phyloP scores from a whole-genome alignment of 2,888 invertebrate genomes.

The Hedya salicella region DNA sequence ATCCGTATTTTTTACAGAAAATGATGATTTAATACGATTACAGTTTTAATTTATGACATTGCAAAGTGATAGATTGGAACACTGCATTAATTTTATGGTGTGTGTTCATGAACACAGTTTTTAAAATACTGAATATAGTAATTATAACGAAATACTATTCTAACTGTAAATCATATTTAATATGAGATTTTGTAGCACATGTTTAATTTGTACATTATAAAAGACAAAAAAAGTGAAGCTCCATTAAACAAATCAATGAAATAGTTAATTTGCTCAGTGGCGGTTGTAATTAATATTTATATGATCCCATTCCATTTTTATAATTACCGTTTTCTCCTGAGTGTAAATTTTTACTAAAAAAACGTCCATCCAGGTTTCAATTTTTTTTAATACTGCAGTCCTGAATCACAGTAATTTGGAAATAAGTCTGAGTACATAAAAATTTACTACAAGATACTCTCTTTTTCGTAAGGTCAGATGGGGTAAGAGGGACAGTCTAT shows the following conservation, averaged over 20 bases:
- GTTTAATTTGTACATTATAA: constrained; percentile 10
- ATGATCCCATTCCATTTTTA: constrained; percentile 48
- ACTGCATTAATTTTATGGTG: too few species aligned
- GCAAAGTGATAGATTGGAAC: too few species aligned
- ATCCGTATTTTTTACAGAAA: too few species aligned
- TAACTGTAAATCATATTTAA: too few species aligned
- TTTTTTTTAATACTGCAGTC: constrained; percentile 15
- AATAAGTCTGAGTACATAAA: background rate
- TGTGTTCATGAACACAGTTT: too few species aligned
- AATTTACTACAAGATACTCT: too few species aligned
- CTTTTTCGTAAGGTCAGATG: too few species aligned
- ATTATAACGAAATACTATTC: too few species aligned
- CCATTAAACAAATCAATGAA: constrained; percentile 55
- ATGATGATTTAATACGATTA: too few species aligned
- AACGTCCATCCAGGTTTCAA: constrained; percentile 37
- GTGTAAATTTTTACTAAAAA: constrained; percentile 41
- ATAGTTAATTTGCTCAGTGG: constrained; percentile 76
- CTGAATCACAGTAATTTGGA: background rate
- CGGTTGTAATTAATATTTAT: constrained; percentile 68
- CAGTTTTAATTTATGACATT: too few species aligned
- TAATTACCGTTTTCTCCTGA: constrained; percentile 35
- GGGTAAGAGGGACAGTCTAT: too few species aligned
- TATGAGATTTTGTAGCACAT: background rate
- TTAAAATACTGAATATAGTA: too few species aligned
- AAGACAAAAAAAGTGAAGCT: constrained; percentile 49